Conservation (phyloP, 2,888 invertebrate species). For the Colletes collaris region DNA sequence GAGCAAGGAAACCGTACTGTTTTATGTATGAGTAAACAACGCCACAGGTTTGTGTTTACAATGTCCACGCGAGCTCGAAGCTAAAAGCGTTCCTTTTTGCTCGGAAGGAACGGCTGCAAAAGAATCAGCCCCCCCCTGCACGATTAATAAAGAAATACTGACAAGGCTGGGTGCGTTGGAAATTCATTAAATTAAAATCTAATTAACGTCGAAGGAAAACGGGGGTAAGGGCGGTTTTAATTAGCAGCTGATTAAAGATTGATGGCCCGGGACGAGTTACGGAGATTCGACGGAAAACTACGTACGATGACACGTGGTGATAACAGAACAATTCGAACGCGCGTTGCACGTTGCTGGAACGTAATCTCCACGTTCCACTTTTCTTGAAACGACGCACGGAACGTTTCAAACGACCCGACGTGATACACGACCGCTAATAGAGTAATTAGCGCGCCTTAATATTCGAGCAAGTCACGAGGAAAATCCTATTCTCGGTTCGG, state of each 20-base stretch:
- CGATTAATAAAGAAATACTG: slow-evolving; percentile 33
- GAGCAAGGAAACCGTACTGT: too few relatives aligned
- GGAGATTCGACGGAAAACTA: slow-evolving; percentile 1
- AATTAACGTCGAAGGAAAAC: slow-evolving; percentile 39
- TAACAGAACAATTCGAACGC: slow-evolving; percentile 10
- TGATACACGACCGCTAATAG: slow-evolving; percentile 28
- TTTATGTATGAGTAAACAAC: not conserved
- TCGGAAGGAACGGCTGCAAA: not conserved
- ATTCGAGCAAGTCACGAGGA: slow-evolving; percentile 42
- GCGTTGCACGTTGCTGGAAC: slow-evolving; percentile 6
- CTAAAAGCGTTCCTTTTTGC: not conserved
- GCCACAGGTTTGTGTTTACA: slow-evolving; percentile 6
- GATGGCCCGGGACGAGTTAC: slow-evolving; percentile 13
- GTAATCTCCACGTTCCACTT: not conserved
- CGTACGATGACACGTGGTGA: slow-evolving; percentile 28
- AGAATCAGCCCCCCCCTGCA: slow-evolving; percentile 1
- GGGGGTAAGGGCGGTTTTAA: slow-evolving; percentile 25
- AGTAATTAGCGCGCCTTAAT: slow-evolving; percentile 43
- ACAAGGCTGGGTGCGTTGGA: slow-evolving; percentile 20
- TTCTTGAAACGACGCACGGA: slow-evolving; percentile 7
- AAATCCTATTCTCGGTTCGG: slow-evolving; percentile 46
- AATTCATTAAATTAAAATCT: slow-evolving; percentile 46
- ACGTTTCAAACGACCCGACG: slow-evolving; percentile 25
- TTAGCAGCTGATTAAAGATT: slow-evolving; percentile 46
- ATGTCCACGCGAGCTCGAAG: not conserved